A percentile compares a stretch with the other conserved stretches of the same genome.
These are phyloP conservation scores for Carposina sasakii DNA, from an alignment of 1,140 invertebrate genomes.

Conservation along the genomic window DNA sequence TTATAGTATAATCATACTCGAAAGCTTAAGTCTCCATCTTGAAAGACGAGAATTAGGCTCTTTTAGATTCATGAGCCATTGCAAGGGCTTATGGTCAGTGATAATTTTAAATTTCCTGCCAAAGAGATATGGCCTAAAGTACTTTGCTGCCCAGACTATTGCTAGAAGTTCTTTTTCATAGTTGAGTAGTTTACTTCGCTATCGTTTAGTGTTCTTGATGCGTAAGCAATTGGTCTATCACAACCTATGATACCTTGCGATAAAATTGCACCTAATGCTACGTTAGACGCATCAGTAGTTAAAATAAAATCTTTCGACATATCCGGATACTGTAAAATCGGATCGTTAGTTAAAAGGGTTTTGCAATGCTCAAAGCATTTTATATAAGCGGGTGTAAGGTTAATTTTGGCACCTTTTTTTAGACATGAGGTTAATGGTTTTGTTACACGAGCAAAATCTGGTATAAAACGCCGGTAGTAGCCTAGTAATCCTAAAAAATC, in stretches of 20 bases:
- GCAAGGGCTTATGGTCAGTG: not conserved
- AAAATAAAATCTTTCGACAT: constrained; percentile 17
- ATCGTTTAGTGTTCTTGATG: not conserved
- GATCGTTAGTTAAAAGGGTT: constrained; percentile 12
- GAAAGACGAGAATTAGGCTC: not conserved
- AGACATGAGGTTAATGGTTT: constrained; percentile 28
- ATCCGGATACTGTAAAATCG: constrained; percentile 26
- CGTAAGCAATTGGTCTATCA: not conserved
- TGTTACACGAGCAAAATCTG: constrained; percentile 33
- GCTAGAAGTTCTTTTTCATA: constrained; percentile 1
- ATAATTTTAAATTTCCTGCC: not conserved
- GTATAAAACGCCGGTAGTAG: constrained; percentile 48
- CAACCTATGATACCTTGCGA: constrained; percentile 1
- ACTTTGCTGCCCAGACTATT: not conserved
- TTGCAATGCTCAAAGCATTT: constrained; percentile 19
- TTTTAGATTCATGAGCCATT: not conserved
- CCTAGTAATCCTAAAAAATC: constrained; percentile 18
- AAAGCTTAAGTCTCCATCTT: not conserved
- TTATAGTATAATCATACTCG: not conserved
- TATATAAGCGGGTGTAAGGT: not conserved
- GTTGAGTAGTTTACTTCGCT: constrained; percentile 62
- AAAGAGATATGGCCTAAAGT: not conserved
- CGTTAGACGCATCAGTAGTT: constrained; percentile 14
- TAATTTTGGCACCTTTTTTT: not conserved
- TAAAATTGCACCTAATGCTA: constrained; percentile 6